Conservation (phyloP, 2,113 vertebrate species). For the Neomonachus schauinslandi region DNA sequence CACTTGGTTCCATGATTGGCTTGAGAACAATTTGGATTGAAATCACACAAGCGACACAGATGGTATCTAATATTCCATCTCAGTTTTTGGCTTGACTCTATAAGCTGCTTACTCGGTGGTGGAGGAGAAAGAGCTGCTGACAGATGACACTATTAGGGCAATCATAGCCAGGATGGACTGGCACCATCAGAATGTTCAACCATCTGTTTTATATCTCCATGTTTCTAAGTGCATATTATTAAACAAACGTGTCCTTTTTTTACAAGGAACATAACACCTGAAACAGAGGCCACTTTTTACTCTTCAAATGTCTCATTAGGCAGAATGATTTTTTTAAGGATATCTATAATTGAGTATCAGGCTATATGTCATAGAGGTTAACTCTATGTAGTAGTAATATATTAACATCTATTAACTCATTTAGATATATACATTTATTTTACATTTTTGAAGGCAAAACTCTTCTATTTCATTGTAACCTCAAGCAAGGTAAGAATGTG, state of each 20-base stretch:
- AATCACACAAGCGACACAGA: constrained; percentile 52
- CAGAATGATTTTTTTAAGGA: neutral
- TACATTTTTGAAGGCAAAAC: neutral
- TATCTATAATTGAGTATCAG: neutral
- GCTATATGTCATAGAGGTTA: neutral
- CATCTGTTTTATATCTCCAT: constrained; percentile 55
- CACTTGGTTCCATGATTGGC: constrained; percentile 59
- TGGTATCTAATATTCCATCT: constrained; percentile 61
- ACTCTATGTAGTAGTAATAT: neutral
- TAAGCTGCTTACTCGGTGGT: constrained; percentile 49
- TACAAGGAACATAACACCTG: neutral
- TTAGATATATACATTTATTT: neutral
- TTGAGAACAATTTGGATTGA: constrained; percentile 64
- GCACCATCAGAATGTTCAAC: constrained; percentile 21
- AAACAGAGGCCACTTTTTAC: neutral
- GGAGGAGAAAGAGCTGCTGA: neutral
- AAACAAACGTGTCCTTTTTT: constrained; percentile 29
- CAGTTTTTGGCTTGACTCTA: constrained; percentile 1
- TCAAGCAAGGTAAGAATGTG: neutral
- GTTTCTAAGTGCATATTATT: constrained; percentile 34
- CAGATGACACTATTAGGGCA: constrained; percentile 6
- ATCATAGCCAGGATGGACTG: constrained; percentile 38
- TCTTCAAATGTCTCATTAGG: constrained; percentile 17
- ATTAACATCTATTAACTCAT: neutral
- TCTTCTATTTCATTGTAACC: neutral